Conservation (phyloP, 2,888 invertebrate genomes). For the Belgica antarctica region DNA sequence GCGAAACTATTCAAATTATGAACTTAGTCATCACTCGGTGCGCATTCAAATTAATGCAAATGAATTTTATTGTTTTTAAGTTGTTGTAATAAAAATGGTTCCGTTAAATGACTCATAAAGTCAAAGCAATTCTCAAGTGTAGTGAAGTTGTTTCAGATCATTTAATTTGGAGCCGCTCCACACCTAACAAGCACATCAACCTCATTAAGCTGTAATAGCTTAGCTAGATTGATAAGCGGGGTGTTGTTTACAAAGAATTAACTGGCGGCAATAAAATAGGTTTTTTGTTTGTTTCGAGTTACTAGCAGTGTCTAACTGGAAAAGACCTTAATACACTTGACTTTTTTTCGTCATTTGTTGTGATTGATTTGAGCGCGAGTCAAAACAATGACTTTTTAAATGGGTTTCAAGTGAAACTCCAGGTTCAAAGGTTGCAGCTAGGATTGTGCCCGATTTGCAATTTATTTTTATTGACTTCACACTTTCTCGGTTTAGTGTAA, state of each 20-base stretch:
- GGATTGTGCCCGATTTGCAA: no score
- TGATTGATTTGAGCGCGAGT: no score
- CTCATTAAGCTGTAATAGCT: constrained; percentile 1
- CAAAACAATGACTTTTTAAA: no score
- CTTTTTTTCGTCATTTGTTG: no score
- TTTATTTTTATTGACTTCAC: no score
- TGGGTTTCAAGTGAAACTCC: no score
- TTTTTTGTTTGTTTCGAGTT: no score
- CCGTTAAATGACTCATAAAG: not conserved
- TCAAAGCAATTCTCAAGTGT: not conserved
- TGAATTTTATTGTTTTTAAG: not conserved
- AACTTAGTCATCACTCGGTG: not conserved
- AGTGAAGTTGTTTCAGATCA: not conserved
- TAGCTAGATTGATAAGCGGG: constrained; percentile 4
- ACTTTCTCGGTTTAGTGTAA: no score
- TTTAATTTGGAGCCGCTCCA: not conserved
- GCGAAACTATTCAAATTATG: not conserved
- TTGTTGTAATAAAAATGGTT: constrained; percentile 4
- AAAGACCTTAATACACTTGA: not conserved
- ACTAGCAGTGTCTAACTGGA: not conserved
- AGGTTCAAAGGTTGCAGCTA: no score
- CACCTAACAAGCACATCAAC: constrained; percentile 11
- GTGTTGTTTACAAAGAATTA: constrained; percentile 6
- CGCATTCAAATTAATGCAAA: constrained; percentile 6
- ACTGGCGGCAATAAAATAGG: not conserved